Evolutionary conservation across 2,888 invertebrate species (phyloP).

Genomic region (Ganaspis brasiliensis): DNA sequence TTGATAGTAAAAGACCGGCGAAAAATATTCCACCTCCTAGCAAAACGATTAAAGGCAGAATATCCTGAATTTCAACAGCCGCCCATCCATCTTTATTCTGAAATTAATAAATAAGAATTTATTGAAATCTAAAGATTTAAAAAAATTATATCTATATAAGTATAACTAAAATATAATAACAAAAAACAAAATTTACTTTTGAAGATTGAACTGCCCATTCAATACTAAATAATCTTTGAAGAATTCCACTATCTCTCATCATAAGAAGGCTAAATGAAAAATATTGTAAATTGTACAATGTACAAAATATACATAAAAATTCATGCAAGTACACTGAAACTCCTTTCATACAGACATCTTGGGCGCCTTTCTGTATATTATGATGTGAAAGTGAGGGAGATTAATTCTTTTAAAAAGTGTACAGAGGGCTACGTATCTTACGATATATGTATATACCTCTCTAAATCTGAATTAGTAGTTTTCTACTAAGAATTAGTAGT

Average conservation of each 20-base stretch:
- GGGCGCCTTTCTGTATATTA: too few species aligned
- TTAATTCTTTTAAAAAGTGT: constrained; percentile 5
- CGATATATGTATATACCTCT: too few species aligned
- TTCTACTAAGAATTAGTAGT: too few species aligned
- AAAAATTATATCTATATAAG: not conserved
- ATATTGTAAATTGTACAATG: not conserved
- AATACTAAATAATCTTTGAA: constrained; percentile 72
- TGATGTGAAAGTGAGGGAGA: too few species aligned
- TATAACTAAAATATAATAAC: not conserved
- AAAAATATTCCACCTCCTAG: constrained; percentile 62
- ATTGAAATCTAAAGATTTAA: not conserved
- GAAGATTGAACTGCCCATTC: constrained; percentile 64
- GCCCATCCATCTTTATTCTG: constrained; percentile 62
- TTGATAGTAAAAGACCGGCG: constrained; percentile 60
- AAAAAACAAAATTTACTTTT: constrained; percentile 53
- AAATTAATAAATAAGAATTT: constrained; percentile 11
- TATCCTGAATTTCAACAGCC: constrained; percentile 72
- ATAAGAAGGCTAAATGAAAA: constrained; percentile 70
- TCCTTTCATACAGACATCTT: too few species aligned
- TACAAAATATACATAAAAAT: too few species aligned
- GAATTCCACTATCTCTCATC: constrained; percentile 75
- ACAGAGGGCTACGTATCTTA: too few species aligned
- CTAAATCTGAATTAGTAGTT: too few species aligned
- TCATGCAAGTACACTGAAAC: too few species aligned
- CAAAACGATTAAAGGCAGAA: constrained; percentile 70